Conservation (phyloP, 2,113 vertebrate genomes). For the Cebus imitator region DNA sequence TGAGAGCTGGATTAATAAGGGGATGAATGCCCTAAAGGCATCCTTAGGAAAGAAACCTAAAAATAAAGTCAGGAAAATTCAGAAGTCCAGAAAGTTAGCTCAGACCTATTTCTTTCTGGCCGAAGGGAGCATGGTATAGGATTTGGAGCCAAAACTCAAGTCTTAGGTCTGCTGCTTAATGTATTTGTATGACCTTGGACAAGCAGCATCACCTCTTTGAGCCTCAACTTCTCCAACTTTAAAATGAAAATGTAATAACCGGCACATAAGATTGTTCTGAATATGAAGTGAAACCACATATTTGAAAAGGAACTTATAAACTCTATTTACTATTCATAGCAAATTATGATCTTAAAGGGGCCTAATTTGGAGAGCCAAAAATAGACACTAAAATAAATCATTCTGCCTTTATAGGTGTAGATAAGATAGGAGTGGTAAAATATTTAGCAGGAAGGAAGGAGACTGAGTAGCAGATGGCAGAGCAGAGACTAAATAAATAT, state of each 20-base stretch:
- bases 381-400: background rate
- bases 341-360: background rate
- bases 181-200: background rate
- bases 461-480: background rate
- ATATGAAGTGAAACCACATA: background rate
- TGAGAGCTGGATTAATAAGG: constrained; percentile 33
- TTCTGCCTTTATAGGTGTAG: background rate
- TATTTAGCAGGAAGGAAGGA: background rate
- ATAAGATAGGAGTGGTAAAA: background rate
- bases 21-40: constrained; percentile 33
- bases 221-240: background rate
- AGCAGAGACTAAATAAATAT: background rate
- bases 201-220: background rate
- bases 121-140: background rate
- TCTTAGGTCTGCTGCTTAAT: background rate
- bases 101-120: background rate
- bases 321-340: background rate
- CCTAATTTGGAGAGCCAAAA: background rate
- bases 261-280: background rate
- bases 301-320: background rate
- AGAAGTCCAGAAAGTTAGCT: background rate
- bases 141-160: background rate
- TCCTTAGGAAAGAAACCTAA: constrained; percentile 69
- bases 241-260: constrained; percentile 29
- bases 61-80: constrained; percentile 56